Base-by-base conservation (phyloP, 1,140 invertebrate species). In the Parapsyche elsis region DNA sequence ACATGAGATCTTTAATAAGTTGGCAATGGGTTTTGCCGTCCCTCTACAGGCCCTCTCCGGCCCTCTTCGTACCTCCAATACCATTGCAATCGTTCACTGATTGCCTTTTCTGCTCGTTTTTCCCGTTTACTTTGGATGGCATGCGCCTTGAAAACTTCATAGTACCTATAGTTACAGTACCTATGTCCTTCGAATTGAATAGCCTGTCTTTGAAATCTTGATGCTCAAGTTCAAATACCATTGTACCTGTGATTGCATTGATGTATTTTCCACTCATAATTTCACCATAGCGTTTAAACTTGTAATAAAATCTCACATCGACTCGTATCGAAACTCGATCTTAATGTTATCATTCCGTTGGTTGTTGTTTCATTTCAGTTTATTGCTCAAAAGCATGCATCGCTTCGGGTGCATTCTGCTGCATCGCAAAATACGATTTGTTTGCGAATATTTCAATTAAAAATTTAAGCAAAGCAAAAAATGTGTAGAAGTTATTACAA, bases 1-100 rank as follows among this genome's bases (percentile, higher is more conserved):
- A 81, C 81, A 82, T 77, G 81, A 82, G 77, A 82, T 82, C 81
- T 67, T 78, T 82, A 82, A 82, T 82, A 79, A 77, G 71, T 53
- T 26, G 23, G 57, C 76, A 61, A 59, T 74, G 71, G 71, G 49
- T 45, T 23, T 49, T 19, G 0, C 19, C 30, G 24, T 14, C 71
- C 24, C 61, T 30, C 61, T 12, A 0, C 12, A 4, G 24, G 16
- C 71, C 24, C 61, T 30, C 61, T 12, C 14, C 5, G 10, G 14
- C 21, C 12, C 16, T 46, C 12, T 12, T 46, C 12, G 45, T 46
- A 46, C 45, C 12, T 53, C 49, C 49, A 53, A 53, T 57, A 24
- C 70, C 7, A 10, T 14, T 7, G 67, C 26, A 23, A 26, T 70
- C 9, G 7, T 70, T 12, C 4, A 45, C 70, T 71, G 10, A 14